A percentile compares a stretch with the other conserved stretches of the same genome.
phyloP scores from a whole-genome alignment of 2,888 invertebrate genomes.

The Tryphoninae sp. region DNA sequence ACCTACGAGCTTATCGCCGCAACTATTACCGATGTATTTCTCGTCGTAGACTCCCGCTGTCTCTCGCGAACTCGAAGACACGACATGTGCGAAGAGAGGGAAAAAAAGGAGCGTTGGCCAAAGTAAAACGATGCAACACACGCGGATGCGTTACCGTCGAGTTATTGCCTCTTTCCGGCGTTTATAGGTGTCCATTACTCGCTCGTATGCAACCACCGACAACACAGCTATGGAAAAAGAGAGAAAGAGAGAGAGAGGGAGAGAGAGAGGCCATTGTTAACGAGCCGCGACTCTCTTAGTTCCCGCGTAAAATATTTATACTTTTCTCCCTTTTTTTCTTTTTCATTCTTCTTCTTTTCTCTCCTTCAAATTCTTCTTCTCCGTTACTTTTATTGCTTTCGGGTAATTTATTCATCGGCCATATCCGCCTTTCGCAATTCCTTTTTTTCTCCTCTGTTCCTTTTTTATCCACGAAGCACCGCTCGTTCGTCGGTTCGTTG shows the following conservation, averaged over 20 bases:
- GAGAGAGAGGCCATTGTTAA: conserved; percentile 61
- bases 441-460: not conserved
- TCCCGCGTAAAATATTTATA: conserved; percentile 23
- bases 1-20: conserved; percentile 3
- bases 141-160: conserved; percentile 71
- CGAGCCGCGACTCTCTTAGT: conserved; percentile 58
- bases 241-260: not conserved
- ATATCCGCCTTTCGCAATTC: conserved; percentile 8
- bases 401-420: conserved; percentile 23
- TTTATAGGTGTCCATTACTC: conserved; percentile 76
- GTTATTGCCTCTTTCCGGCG: conserved; percentile 77
- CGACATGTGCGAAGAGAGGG: conserved; percentile 63
- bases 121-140: conserved; percentile 42
- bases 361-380: conserved; percentile 11
- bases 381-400: conserved; percentile 28
- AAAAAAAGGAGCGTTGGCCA: conserved; percentile 17
- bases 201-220: conserved; percentile 61
- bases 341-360: conserved; percentile 12
- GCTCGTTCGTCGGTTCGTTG: not conserved
- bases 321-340: conserved; percentile 19
- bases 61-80: conserved; percentile 31
- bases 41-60: not conserved
- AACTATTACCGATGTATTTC: conserved; percentile 19
- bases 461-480: not conserved
- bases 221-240: not conserved